Evolutionary conservation across 2,888 invertebrate species (phyloP), one percentile per base, ranked within the genome.

Genomic region (Rotaria macrura): DNA sequence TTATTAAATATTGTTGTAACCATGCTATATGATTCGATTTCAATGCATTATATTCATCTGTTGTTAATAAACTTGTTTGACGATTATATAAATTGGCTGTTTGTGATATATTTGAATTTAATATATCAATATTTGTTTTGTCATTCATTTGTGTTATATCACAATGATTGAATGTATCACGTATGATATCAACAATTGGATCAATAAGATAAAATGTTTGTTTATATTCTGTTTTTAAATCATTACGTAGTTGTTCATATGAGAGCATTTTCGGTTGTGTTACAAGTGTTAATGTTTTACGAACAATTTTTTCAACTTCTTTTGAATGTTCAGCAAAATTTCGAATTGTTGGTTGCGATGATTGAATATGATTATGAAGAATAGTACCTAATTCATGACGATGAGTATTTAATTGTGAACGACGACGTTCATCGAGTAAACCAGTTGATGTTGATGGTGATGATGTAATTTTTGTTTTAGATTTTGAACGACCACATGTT

Each of bases 101-200:
- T 79, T 79, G 79, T 14, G 25, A n/a, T n/a, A 79, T 79, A 43
- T 79, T 79, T 5, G 79, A 40, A 43, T 79, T 38, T 40, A 79
- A 43, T 25, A 79, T 79, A 79, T 79, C 43, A 12, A 43, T 0
- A 79, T 79, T 79, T 2, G 6, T 79, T 43, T 79, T 79, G 12
- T 79, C 79, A 43, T 79, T 40, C 79, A 79, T 79, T 25, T 79
- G 40, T 43, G 25, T 40, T 40, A 79, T 79, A 79, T 79, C 43
- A 79, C 79, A 79, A n/a, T 43, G 79, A 43, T 79, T 38, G 2
- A 79, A 79, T 79, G 79, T 79, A 79, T 79, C 79, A 79, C 79
- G 79, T 12, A 79, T n/a, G 25, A 79, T 79, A 79, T 79, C 79
- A 43, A 79, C 25, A 5, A n/a, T 40, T 43, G 79, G 79, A 79